These are phyloP conservation scores for Chrysocyon brachyurus DNA, from an alignment of 2,797 vertebrate species.

Conservation along the genomic window DNA sequence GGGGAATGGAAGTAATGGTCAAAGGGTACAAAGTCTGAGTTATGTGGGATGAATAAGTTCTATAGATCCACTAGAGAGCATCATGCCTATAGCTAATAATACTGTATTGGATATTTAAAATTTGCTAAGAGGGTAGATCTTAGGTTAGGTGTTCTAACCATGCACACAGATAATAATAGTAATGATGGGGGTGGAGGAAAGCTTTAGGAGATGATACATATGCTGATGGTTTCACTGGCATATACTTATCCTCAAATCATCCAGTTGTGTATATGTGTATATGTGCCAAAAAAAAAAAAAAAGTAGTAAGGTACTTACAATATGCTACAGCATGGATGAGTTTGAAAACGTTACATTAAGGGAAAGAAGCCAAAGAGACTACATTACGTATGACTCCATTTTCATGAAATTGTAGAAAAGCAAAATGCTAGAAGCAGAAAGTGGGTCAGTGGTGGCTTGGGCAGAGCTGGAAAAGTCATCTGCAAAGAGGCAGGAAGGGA, in stretches of 20 bases:
- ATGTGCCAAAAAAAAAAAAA: background rate
- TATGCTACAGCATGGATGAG: background rate
- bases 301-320: background rate
- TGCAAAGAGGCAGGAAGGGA: background rate
- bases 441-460: background rate
- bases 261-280: background rate
- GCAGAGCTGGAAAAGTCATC: background rate
- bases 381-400: background rate
- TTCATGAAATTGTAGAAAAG: background rate
- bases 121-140: background rate
- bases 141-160: background rate
- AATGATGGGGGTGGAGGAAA: background rate
- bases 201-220: background rate
- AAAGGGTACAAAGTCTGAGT: background rate
- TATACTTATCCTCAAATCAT: background rate
- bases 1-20: background rate
- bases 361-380: background rate
- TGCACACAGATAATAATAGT: background rate
- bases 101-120: background rate
- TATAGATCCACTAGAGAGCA: background rate
- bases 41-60: background rate
- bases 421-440: background rate
- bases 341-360: background rate
- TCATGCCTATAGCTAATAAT: background rate
- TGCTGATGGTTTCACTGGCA: background rate